Evolutionary conservation across 2,888 invertebrate genomes (phyloP).

Genomic region (Scaptomyza polygonia): DNA sequence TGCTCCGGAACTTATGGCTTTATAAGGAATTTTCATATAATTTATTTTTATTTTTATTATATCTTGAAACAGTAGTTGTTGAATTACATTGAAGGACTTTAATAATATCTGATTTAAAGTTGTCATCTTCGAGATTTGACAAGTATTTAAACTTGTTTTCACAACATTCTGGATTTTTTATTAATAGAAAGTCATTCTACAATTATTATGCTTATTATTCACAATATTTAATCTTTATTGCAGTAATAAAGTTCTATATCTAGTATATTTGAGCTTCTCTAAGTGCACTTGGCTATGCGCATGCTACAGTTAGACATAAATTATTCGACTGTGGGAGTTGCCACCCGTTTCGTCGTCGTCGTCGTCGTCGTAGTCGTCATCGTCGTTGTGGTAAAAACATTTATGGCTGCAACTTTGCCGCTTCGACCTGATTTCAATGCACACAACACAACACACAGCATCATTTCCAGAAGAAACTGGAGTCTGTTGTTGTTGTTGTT

Average conservation of each 20-base stretch:
- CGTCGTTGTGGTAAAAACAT: slow-evolving; percentile 39
- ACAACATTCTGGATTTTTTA: too few species aligned
- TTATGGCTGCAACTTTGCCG: slow-evolving; percentile 57
- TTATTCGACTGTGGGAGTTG: slow-evolving; percentile 71
- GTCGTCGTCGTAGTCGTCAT: not conserved
- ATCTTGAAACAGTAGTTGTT: too few species aligned
- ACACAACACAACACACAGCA: slow-evolving; percentile 24
- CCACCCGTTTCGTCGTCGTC: slow-evolving; percentile 43
- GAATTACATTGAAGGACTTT: too few species aligned
- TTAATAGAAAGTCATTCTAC: too few species aligned
- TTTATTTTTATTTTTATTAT: too few species aligned
- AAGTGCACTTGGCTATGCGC: not conserved
- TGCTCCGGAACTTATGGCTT: too few species aligned
- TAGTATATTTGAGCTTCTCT: not conserved
- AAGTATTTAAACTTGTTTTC: too few species aligned
- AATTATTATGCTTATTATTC: not conserved
- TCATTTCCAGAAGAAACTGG: slow-evolving; percentile 56
- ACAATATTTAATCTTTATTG: not conserved
- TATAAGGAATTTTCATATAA: too few species aligned
- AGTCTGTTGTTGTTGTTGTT: slow-evolving; percentile 26
- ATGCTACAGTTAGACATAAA: slow-evolving; percentile 59
- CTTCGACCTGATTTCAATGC: slow-evolving; percentile 52
- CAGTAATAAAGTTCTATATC: not conserved
- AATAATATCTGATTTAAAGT: too few species aligned
- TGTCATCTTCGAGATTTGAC: too few species aligned